Conservation (phyloP, 2,797 vertebrate genomes). For the Petrocephalus sullivani region DNA sequence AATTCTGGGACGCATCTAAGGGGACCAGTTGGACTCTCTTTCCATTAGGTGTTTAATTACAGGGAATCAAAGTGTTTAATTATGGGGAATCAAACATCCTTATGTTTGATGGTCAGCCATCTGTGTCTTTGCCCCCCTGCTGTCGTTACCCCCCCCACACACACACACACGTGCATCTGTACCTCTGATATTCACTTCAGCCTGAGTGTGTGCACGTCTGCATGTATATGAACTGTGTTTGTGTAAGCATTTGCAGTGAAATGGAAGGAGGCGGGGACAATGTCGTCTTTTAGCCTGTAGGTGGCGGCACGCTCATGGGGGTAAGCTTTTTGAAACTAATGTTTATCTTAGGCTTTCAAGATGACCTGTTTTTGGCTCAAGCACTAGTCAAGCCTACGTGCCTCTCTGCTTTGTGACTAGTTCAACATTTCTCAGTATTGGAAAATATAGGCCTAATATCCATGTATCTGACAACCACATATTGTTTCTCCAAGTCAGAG, state of each 20-base stretch:
- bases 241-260: not conserved
- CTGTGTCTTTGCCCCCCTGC: constrained; percentile 47
- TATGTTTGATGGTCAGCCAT: constrained; percentile 63
- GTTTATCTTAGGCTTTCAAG: not conserved
- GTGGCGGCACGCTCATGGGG: not conserved
- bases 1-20: constrained; percentile 44
- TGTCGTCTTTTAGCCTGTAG: not conserved
- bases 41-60: constrained; percentile 66
- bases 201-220: constrained; percentile 33
- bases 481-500: not conserved
- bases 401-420: not conserved
- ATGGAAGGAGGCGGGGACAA: not conserved
- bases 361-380: not conserved
- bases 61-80: constrained; percentile 68
- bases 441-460: not conserved
- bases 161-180: constrained; percentile 41
- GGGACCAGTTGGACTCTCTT: constrained; percentile 50
- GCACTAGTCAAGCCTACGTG: not conserved
- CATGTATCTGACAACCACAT: not conserved
- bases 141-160: constrained; percentile 26
- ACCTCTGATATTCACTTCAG: constrained; percentile 37
- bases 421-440: not conserved
- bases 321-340: not conserved
- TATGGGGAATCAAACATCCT: constrained; percentile 60
- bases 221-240: constrained; percentile 25